A percentile compares a stretch with the other conserved stretches of the same genome.
These are phyloP conservation scores for Stenurella melanura DNA, from an alignment of 2,888 invertebrate species.

Conservation along the genomic window DNA sequence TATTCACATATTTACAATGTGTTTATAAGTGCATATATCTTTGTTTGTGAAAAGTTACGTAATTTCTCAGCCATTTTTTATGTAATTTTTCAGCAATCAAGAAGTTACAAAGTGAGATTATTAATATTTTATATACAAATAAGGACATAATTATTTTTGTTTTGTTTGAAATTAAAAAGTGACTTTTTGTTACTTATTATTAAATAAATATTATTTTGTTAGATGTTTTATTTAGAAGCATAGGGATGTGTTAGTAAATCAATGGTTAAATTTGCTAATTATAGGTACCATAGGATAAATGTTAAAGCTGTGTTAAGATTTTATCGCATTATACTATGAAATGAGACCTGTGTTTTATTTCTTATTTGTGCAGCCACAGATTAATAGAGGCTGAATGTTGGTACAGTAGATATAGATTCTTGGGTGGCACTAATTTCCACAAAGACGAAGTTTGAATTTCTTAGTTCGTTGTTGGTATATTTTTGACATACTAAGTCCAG, in stretches of 20 bases:
- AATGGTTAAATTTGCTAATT: background rate
- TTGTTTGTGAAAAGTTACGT: slow-evolving; percentile 28
- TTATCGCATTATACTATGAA: slow-evolving; percentile 9
- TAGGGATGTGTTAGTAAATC: background rate
- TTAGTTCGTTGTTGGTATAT: too few relatives aligned
- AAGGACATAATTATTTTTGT: background rate
- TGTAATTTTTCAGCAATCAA: slow-evolving; percentile 26
- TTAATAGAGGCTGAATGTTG: too few relatives aligned
- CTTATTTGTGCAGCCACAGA: background rate
- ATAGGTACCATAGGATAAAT: background rate
- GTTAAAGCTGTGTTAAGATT: background rate
- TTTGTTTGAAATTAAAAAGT: background rate
- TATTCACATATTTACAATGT: background rate
- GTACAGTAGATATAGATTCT: too few relatives aligned
- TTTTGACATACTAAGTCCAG: too few relatives aligned
- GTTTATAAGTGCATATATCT: background rate
- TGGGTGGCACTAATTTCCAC: too few relatives aligned
- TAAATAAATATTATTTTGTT: background rate
- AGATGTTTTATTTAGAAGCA: background rate
- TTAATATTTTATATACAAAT: slow-evolving; percentile 23
- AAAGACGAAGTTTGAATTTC: too few relatives aligned
- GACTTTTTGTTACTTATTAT: background rate
- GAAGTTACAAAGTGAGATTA: slow-evolving; percentile 40
- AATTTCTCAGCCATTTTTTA: slow-evolving; percentile 37
- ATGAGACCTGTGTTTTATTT: background rate